Evolutionary conservation across 2,888 invertebrate genomes (phyloP).

Genomic region (Perizoma flavofasciatum): DNA sequence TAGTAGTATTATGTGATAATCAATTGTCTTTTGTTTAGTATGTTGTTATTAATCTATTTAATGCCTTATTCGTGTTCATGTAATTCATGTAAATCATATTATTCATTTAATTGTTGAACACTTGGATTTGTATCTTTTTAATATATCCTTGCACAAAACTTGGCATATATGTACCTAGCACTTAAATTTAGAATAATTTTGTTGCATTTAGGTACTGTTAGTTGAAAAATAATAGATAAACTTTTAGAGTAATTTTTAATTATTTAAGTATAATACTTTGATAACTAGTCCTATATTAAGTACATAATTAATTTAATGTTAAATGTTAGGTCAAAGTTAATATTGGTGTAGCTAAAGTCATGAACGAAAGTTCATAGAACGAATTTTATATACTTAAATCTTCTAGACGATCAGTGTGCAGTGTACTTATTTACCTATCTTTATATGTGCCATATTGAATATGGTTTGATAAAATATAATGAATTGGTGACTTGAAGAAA

Average conservation of each 20-base stretch:
- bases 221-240: conserved; percentile 39
- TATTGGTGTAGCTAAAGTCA: conserved; percentile 41
- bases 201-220: conserved; percentile 60
- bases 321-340: conserved; percentile 33
- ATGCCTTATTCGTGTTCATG: conserved; percentile 6
- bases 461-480: conserved; percentile 41
- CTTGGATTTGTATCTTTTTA: conserved; percentile 53
- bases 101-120: conserved; percentile 61
- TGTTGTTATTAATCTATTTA: conserved; percentile 4
- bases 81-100: conserved; percentile 1
- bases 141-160: conserved; percentile 20
- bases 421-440: conserved; percentile 32
- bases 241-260: conserved; percentile 46
- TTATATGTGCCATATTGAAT: conserved; percentile 54
- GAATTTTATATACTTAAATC: conserved; percentile 37
- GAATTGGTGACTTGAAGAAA: conserved; percentile 21
- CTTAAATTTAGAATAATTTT: conserved; percentile 48
- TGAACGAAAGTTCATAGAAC: conserved; percentile 46
- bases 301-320: conserved; percentile 39
- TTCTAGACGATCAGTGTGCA: conserved; percentile 35
- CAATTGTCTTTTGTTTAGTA: neutral
- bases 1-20: neutral
- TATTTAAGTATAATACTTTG: conserved; percentile 42
- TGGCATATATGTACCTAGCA: conserved; percentile 5
- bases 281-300: conserved; percentile 52